Evolutionary conservation across 2,113 vertebrate species (phyloP).

Genomic region (Thalassarche chlororhynchos): DNA sequence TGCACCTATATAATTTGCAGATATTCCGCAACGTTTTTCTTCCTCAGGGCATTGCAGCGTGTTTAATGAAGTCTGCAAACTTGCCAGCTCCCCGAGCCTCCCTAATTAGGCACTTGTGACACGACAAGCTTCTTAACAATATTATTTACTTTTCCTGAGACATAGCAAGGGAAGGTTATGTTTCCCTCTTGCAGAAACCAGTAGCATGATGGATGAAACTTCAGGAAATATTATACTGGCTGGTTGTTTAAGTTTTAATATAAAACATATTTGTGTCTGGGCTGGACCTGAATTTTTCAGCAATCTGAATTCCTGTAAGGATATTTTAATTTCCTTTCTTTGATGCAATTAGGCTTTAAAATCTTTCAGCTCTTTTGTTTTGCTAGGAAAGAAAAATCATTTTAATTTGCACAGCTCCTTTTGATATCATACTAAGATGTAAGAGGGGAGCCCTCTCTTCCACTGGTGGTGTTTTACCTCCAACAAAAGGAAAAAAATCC

Average conservation of each 20-base stretch:
- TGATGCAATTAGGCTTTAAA: conserved; percentile 35
- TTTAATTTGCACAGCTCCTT: neutral
- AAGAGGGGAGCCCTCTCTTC: neutral
- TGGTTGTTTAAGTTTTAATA: conserved; percentile 63
- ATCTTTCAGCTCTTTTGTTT: neutral
- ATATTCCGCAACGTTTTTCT: neutral
- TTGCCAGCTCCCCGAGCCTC: neutral
- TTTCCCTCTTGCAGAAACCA: conserved; percentile 61
- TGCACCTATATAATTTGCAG: neutral
- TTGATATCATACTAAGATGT: neutral
- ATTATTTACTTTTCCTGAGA: conserved; percentile 57
- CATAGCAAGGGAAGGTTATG: conserved; percentile 46
- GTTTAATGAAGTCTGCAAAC: neutral
- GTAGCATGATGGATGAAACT: conserved; percentile 64
- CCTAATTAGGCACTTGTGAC: conserved; percentile 42
- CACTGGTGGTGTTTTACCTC: neutral
- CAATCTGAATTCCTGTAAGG: conserved; percentile 26
- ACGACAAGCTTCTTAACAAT: conserved; percentile 39
- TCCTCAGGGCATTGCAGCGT: neutral
- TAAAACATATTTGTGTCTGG: conserved; percentile 61
- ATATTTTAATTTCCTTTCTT: conserved; percentile 42
- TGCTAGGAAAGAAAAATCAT: neutral
- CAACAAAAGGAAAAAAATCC: neutral
- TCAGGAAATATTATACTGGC: conserved; percentile 44
- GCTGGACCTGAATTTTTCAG: conserved; percentile 38